Base-by-base conservation (phyloP, 2,113 vertebrate species). In the Syngnathus scovelli region DNA sequence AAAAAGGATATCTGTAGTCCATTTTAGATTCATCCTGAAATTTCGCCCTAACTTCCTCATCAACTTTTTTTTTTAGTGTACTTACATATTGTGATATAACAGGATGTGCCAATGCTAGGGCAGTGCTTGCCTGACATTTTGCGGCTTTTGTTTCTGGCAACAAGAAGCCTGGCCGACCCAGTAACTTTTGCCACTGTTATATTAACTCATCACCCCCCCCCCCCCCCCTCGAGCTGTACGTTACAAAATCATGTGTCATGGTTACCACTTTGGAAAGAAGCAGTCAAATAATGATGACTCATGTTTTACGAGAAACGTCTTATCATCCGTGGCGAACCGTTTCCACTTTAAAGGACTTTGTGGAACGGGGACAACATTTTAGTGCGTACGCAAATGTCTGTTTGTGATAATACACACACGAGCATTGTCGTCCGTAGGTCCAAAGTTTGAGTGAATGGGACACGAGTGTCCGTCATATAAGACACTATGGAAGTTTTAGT, bases 251-350 rank as follows among this genome's bases (percentile, higher is more conserved):
- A 13, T n/a, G 61, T 11, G 38, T 62, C 61, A 46, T 13, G 21
- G 5, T 46, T 62, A 43, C 39, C 61, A 27, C 39, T 44, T 51
- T 62, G 61, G 61, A 43, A 62, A 62, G 61, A 43, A 13, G 39
- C 21, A 13, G 37, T 23, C 38, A 62, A 62, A 15, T 10, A n/a
- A 39, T 41, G 61, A 12, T 62, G 39, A 62, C 61, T 60, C 33
- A 60, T 39, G 5, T n/a, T 16, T 38, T 60, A 19, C 27, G 38
- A 19, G 16, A 38, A 60, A 58, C 36, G 55, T 36, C 5, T 58
- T 33, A 7, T 16, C 6, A 12, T 54, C 21, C 23, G n/a, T 11
- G 1, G 51, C 10, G 51, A 23, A 54, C n/a, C 36, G 10, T 60
- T 60, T 60, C 58, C 58, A 11, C 58, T 36, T 38, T 60, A n/a